Conservation (phyloP, 2,113 vertebrate species). For the Percopsis transmontana region DNA sequence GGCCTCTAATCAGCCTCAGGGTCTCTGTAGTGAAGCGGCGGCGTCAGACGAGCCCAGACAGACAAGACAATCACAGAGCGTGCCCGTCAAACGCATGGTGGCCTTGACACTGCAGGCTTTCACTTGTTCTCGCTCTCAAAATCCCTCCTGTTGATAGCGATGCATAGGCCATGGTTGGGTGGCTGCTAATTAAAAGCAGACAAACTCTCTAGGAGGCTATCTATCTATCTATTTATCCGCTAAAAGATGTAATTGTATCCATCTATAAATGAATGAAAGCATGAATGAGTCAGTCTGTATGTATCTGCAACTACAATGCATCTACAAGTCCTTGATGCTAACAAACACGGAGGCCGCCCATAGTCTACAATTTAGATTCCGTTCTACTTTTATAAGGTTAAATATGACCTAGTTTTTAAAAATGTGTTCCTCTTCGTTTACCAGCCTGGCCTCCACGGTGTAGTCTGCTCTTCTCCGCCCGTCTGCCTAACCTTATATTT, state of each 20-base stretch:
- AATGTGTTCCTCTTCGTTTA: neutral
- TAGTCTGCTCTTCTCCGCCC: neutral
- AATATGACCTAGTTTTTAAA: neutral
- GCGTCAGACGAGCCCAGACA: conserved; percentile 56
- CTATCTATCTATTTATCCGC: no score
- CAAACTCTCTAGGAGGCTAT: neutral
- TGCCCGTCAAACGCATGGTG: conserved; percentile 57
- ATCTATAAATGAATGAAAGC: no score
- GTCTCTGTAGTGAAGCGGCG: conserved; percentile 45
- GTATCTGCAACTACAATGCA: no score
- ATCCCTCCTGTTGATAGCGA: conserved; percentile 30
- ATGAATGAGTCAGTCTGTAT: no score
- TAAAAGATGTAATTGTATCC: no score
- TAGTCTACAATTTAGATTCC: no score
- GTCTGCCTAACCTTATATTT: neutral
- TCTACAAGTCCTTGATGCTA: no score
- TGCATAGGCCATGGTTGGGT: conserved; percentile 32
- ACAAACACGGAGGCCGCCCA: no score
- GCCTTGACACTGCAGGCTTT: conserved; percentile 32
- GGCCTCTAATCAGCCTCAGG: conserved; percentile 65
- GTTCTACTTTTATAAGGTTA: no score
- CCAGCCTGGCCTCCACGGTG: neutral
- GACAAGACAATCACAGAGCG: conserved; percentile 65
- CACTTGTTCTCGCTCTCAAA: conserved; percentile 14
- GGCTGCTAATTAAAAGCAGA: conserved; percentile 30